phyloP scores from a whole-genome alignment of 2,888 invertebrate genomes.

The Caenorhabditis sp. region DNA sequence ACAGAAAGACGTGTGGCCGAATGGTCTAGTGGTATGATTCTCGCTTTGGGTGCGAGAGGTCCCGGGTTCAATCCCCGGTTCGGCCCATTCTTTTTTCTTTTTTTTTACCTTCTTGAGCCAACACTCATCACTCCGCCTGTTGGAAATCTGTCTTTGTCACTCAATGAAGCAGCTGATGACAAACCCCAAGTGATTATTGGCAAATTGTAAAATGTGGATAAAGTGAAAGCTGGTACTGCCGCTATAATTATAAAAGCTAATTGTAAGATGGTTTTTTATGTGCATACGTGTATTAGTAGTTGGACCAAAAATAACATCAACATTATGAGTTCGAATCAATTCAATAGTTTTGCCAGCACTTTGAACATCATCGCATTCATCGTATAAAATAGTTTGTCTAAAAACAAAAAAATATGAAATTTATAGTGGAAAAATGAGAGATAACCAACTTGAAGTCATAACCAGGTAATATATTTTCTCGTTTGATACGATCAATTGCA shows the following conservation, averaged over 20 bases:
- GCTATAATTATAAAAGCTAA: conserved; percentile 24
- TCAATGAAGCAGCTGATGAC: conserved; percentile 40
- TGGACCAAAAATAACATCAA: conserved; percentile 59
- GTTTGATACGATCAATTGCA: conserved; percentile 38
- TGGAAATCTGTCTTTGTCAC: conserved; percentile 44
- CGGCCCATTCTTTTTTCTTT: conserved; percentile 27
- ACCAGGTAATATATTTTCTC: conserved; percentile 26
- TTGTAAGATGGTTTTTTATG: neutral
- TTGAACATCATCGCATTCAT: conserved; percentile 54
- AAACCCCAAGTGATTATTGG: conserved; percentile 56
- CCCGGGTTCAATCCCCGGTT: conserved; percentile 68
- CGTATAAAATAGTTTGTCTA: conserved; percentile 30
- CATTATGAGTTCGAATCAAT: conserved; percentile 32
- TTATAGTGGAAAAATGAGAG: neutral
- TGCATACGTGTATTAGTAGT: conserved; percentile 52
- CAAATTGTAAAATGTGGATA: conserved; percentile 51
- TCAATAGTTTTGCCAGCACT: conserved; percentile 50
- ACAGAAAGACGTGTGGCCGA: conserved; percentile 14
- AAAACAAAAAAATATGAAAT: too few relatives aligned
- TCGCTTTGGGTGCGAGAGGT: conserved; percentile 72
- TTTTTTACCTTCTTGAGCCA: conserved; percentile 46
- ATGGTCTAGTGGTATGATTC: conserved; percentile 72
- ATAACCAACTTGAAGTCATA: conserved; percentile 36
- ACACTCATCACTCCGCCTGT: conserved; percentile 42
- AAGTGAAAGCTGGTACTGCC: conserved; percentile 39